These are phyloP conservation scores for Amphipoea oculea DNA, from an alignment of 2,888 invertebrate species.

Conservation along the genomic window DNA sequence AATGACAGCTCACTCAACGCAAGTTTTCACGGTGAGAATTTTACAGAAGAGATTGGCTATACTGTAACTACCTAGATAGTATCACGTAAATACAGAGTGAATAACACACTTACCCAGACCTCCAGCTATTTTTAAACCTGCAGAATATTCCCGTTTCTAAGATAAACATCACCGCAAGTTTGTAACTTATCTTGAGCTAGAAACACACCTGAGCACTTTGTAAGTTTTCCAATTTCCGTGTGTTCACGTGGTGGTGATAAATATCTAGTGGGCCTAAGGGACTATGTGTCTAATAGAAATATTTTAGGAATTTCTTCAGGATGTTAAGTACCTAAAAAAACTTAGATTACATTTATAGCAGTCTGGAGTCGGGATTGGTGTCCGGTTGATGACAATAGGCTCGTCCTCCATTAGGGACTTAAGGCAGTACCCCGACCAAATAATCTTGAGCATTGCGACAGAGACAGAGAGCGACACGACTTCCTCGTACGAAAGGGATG, in stretches of 20 bases:
- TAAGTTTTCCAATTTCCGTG: conserved; percentile 3
- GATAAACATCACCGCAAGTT: conserved; percentile 25
- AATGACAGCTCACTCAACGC: too few relatives aligned
- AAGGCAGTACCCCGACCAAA: too few relatives aligned
- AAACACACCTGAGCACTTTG: conserved; percentile 37
- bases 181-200: conserved; percentile 2
- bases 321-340: neutral
- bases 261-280: neutral
- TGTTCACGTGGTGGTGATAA: neutral
- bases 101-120: neutral
- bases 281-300: neutral
- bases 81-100: neutral
- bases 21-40: too few relatives aligned
- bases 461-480: too few relatives aligned
- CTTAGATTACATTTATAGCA: neutral
- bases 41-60: too few relatives aligned
- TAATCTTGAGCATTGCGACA: too few relatives aligned
- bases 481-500: too few relatives aligned
- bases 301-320: neutral
- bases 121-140: neutral
- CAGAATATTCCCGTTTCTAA: neutral
- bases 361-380: too few relatives aligned
- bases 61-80: neutral
- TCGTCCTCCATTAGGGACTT: neutral
- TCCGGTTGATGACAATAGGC: neutral